Evolutionary conservation across 2,888 invertebrate genomes (phyloP).

Genomic region (Drosophila melanosoma): DNA sequence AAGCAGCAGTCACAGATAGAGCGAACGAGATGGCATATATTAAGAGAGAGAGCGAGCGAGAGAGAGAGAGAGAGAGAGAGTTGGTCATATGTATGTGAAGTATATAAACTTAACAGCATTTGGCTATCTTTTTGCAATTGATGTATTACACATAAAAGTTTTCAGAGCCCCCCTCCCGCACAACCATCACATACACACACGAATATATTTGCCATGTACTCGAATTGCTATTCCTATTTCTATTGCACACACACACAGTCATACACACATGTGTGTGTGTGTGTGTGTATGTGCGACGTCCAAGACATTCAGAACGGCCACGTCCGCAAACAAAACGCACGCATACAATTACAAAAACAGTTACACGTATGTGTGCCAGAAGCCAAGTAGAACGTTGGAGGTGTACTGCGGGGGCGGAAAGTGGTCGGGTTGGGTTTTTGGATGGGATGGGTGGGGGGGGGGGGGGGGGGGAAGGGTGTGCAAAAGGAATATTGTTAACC

Average conservation of each 20-base stretch:
- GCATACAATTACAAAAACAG: constrained; percentile 75
- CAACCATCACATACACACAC: not conserved
- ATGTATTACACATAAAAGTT: constrained; percentile 83
- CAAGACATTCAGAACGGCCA: constrained; percentile 70
- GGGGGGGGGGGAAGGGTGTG: constrained; percentile 37
- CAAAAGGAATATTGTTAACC: constrained; percentile 82
- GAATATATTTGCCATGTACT: constrained; percentile 66
- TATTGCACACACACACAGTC: constrained; percentile 34
- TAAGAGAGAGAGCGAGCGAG: not conserved
- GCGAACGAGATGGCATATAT: constrained; percentile 8
- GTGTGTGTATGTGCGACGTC: constrained; percentile 60
- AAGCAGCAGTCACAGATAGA: constrained; percentile 19
- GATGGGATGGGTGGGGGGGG: not conserved
- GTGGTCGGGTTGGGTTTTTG: constrained; percentile 2
- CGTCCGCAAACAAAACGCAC: constrained; percentile 81
- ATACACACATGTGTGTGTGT: constrained; percentile 28
- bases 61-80: not conserved
- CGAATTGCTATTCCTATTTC: constrained; percentile 61
- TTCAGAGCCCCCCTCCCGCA: constrained; percentile 54
- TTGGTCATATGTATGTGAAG: constrained; percentile 54
- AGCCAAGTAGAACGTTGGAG: constrained; percentile 33
- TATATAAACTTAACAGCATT: constrained; percentile 82
- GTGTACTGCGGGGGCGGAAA: not conserved
- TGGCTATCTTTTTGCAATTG: constrained; percentile 84
- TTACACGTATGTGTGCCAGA: constrained; percentile 56